Conservation (phyloP, 2,113 vertebrate genomes). For the Furnarius figulus region DNA sequence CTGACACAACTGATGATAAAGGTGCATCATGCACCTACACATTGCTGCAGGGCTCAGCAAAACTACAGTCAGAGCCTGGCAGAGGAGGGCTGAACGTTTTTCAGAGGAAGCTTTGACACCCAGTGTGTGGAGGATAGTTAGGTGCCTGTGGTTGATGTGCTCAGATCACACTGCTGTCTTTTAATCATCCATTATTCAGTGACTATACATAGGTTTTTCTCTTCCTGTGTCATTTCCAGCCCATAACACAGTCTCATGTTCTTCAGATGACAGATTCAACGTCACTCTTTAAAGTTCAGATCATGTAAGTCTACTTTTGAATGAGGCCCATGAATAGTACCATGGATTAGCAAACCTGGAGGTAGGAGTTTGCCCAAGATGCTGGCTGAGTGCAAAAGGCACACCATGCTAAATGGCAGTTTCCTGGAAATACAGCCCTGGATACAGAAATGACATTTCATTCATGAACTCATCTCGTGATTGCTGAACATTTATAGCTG, state of each 20-base stretch:
- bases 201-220: not conserved
- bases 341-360: not conserved
- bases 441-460: not conserved
- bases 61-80: not conserved
- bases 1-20: not conserved
- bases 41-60: not conserved
- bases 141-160: not conserved
- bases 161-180: not conserved
- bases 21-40: not conserved
- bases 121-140: not conserved
- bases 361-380: not conserved
- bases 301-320: accelerated
- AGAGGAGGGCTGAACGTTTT: not conserved
- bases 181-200: not conserved
- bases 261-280: not conserved
- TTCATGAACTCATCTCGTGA: not conserved
- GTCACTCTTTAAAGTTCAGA: not conserved
- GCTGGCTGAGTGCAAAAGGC: not conserved
- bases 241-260: not conserved
- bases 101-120: not conserved
- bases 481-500: not conserved
- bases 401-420: not conserved
- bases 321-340: not conserved
- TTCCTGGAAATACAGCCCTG: not conserved
- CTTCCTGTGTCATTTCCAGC: not conserved